A percentile compares a stretch with the other conserved stretches of the same genome.
phyloP scores from a whole-genome alignment of 2,113 vertebrate genomes.

The Chamaea fasciata region DNA sequence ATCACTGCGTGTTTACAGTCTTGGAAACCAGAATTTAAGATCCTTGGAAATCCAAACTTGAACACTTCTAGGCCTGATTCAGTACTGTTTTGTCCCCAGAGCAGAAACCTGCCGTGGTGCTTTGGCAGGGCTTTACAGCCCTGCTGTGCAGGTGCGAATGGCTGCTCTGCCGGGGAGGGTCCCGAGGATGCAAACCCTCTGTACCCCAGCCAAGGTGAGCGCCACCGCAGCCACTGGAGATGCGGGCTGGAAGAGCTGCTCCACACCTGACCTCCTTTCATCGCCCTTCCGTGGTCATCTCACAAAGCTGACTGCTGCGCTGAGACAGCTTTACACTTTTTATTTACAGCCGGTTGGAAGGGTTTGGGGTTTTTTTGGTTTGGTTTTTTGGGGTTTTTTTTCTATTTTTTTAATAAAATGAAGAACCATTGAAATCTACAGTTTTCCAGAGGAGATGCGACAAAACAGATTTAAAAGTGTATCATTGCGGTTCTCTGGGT shows the following conservation, averaged over 20 bases:
- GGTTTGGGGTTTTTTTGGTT: neutral
- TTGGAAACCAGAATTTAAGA: constrained; percentile 11
- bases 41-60: neutral
- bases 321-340: neutral
- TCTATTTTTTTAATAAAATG: neutral
- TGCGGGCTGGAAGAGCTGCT: neutral
- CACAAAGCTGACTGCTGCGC: neutral
- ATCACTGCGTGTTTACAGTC: neutral
- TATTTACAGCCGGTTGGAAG: neutral
- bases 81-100: neutral
- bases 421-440: neutral
- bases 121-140: neutral
- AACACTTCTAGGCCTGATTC: neutral
- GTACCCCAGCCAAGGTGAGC: neutral
- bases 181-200: neutral
- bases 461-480: neutral
- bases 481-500: neutral
- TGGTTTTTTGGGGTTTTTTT: neutral
- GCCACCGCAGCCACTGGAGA: neutral
- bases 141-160: neutral
- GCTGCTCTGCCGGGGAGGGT: neutral
- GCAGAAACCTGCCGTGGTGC: neutral
- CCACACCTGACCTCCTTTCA: constrained; percentile 8
- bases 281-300: neutral
- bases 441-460: neutral